These are phyloP conservation scores for Cyprinodon brontotheroides DNA, from an alignment of 2,113 vertebrate species.

Conservation along the genomic window DNA sequence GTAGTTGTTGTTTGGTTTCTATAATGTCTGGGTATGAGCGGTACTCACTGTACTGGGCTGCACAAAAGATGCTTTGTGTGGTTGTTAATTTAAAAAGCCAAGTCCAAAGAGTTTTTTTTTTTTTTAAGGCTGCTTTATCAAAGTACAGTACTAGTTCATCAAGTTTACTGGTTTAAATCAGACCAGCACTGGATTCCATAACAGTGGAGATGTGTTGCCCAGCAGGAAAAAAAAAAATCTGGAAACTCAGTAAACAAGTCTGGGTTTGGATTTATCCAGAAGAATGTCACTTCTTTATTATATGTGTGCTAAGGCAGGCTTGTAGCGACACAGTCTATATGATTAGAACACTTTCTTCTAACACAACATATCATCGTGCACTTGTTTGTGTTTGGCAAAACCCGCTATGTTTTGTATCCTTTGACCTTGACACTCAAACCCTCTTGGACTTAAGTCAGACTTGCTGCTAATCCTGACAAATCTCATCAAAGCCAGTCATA, in stretches of 20 bases:
- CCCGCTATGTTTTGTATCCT: not conserved
- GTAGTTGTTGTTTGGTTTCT: too few species aligned
- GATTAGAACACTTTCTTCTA: slow-evolving; percentile 4
- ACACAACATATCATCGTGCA: not conserved
- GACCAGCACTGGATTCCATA: not conserved
- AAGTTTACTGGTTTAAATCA: not conserved
- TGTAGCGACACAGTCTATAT: not conserved
- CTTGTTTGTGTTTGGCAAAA: not conserved
- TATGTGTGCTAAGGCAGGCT: not conserved
- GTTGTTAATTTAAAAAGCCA: too few species aligned
- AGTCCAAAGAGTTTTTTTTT: not conserved
- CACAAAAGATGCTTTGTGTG: too few species aligned
- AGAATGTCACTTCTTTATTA: not conserved
- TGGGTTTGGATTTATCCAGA: too few species aligned
- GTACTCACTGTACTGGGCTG: too few species aligned
- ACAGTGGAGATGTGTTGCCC: not conserved
- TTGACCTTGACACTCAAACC: slow-evolving; percentile 29
- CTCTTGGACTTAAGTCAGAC: slow-evolving; percentile 34
- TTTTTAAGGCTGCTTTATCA: not conserved
- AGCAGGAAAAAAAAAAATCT: not conserved
- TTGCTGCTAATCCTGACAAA: slow-evolving; percentile 47
- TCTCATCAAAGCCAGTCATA: slow-evolving; percentile 17
- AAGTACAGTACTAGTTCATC: not conserved
- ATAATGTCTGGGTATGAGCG: too few species aligned
- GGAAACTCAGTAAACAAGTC: not conserved